These are phyloP conservation scores for Sciurus vulgaris DNA, from an alignment of 2,797 vertebrate genomes.

Conservation along the genomic window DNA sequence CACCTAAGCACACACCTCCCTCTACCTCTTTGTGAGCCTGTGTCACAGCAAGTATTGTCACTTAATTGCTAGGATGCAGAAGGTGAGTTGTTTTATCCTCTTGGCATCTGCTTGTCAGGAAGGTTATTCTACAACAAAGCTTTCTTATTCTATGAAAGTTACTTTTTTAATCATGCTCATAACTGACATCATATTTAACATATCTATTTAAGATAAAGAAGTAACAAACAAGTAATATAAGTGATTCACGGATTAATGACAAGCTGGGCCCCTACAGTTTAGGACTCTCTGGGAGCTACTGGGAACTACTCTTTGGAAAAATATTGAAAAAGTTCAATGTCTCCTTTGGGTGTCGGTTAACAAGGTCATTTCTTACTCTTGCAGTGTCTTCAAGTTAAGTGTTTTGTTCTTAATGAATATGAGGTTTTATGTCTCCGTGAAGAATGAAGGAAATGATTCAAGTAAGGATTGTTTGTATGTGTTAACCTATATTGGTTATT, in stretches of 20 bases:
- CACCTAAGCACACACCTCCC: neutral
- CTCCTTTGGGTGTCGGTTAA: neutral
- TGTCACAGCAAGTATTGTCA: neutral
- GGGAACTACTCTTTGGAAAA: neutral
- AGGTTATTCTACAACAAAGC: conserved; percentile 36
- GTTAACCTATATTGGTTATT: neutral
- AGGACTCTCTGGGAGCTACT: neutral
- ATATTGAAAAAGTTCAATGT: neutral
- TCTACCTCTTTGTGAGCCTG: neutral
- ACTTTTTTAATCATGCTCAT: neutral
- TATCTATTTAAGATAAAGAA: neutral
- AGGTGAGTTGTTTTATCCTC: neutral
- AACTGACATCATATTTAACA: neutral
- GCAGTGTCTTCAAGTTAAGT: neutral
- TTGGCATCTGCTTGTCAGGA: neutral
- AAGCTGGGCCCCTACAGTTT: neutral
- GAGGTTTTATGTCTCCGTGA: neutral
- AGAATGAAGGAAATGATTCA: neutral
- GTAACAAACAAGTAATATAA: neutral
- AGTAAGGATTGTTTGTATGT: neutral
- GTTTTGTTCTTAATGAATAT: neutral
- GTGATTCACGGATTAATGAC: neutral
- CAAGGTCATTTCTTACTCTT: neutral
- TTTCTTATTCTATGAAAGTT: neutral
- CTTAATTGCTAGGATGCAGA: conserved; percentile 24